A percentile compares a stretch with the other conserved stretches of the same genome.
phyloP scores from a whole-genome alignment of 2,888 invertebrate genomes.

The Zaprionus bogoriensis region DNA sequence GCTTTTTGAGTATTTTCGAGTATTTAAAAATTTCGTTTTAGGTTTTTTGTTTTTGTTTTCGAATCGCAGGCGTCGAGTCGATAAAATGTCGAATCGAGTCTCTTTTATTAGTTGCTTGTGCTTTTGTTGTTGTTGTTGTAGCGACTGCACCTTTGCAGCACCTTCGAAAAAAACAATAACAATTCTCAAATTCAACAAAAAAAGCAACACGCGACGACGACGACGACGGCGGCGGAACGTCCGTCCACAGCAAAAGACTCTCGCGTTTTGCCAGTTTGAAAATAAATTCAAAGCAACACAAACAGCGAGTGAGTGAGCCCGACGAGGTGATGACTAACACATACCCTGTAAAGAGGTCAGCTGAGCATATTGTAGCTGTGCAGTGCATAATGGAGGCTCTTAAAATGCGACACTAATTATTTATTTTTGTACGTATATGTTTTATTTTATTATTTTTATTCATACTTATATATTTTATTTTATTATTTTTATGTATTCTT shows the following conservation, averaged over 20 bases:
- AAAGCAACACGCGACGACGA: conserved; percentile 47
- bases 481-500: too few relatives aligned
- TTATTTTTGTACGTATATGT: neutral
- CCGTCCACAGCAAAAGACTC: conserved; percentile 55
- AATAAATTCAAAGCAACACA: conserved; percentile 22
- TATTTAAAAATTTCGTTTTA: conserved; percentile 10
- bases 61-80: too few relatives aligned
- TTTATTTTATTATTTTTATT: neutral
- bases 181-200: conserved; percentile 38
- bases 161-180: conserved; percentile 43
- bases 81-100: neutral
- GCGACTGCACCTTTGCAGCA: conserved; percentile 36
- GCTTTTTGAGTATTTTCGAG: neutral
- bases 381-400: neutral
- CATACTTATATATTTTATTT: too few relatives aligned
- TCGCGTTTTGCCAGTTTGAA: conserved; percentile 52
- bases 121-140: neutral
- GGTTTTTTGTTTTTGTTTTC: too few relatives aligned
- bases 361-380: neutral
- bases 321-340: neutral
- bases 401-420: too few relatives aligned
- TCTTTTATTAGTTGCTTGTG: neutral
- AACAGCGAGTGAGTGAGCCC: neutral
- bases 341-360: conserved; percentile 21
- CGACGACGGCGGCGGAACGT: conserved; percentile 41